These are phyloP conservation scores for Catocala nupta DNA, from an alignment of 2,888 invertebrate species.

Conservation along the genomic window DNA sequence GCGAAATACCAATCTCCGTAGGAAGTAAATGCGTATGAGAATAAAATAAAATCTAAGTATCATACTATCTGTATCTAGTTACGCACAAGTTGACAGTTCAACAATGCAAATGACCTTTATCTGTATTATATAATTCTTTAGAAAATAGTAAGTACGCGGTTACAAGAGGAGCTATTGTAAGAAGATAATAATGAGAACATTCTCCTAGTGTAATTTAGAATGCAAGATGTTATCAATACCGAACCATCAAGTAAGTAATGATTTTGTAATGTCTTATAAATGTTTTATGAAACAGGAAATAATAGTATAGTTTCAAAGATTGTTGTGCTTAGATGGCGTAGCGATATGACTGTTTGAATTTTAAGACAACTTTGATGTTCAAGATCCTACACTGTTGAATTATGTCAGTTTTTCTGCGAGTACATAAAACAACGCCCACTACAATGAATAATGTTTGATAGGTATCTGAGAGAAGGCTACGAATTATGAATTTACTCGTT, in stretches of 20 bases:
- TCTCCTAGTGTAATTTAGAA: conserved; percentile 41
- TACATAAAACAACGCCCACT: too few relatives aligned
- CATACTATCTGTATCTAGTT: not conserved
- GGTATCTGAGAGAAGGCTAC: too few relatives aligned
- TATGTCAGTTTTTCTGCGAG: too few relatives aligned
- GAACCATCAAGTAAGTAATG: conserved; percentile 40
- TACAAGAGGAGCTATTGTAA: conserved; percentile 42
- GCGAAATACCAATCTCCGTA: too few relatives aligned
- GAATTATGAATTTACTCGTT: too few relatives aligned
- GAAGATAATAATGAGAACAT: conserved; percentile 47
- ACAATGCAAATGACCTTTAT: conserved; percentile 39
- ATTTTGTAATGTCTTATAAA: conserved; percentile 30
- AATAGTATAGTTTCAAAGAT: too few relatives aligned
- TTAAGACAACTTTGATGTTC: too few relatives aligned
- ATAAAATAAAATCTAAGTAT: not conserved
- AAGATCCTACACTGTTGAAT: too few relatives aligned
- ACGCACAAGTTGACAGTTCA: conserved; percentile 33
- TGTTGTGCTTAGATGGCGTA: too few relatives aligned
- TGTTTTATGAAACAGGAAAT: conserved; percentile 11
- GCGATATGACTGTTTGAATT: too few relatives aligned
- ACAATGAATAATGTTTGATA: too few relatives aligned
- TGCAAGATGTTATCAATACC: conserved; percentile 39
- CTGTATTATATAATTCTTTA: conserved; percentile 32
- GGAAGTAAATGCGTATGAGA: too few relatives aligned
- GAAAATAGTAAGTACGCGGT: conserved; percentile 21